Base-by-base conservation (phyloP, 2,113 vertebrate genomes). In the Indicator maculatus region DNA sequence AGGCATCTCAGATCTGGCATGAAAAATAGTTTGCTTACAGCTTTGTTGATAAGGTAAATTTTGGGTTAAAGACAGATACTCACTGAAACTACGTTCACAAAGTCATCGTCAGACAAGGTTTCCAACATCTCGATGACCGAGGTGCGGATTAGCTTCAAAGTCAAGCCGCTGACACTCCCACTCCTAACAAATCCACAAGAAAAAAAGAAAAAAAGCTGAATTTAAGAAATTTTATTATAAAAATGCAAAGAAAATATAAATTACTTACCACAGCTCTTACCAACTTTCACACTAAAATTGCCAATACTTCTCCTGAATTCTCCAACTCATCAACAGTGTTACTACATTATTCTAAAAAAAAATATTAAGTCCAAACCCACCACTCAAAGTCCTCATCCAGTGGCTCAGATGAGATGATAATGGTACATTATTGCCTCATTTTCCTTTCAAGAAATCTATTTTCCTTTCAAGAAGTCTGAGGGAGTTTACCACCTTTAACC, bases 31-130 rank as follows among this genome's bases (percentile, higher is more conserved):
- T 83, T 88, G 17, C 8, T 86, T 75, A 83, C 11, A 8, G 5
- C 36, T 65, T 66, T 91, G 47, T 45, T 78, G 77, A n/a, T 38
- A 74, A 47, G 27, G 27, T 5, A 52, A 12, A 66, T 84, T 86
- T 59, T 65, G 30, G 31, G 33, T 31, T 80, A 78, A 64, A 30
- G 56, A 53, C 21, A 65, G 87, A 86, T 95, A 99, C 99, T 99
- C 95, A 99, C 99, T 52, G 99, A 99, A 96, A 99, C 99, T n/a
- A 99, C 99, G 55, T 99, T 99, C 97, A 99, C 99, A 47, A 99
- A 99, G 94, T 99, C 99, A 20, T 99, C 99, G 4, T 99, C 99
- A 8, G 99, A 99, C 91, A 99, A 97, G 4, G 99, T 99, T 96
- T 99, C 99, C 83, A 99, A 96, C 99, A 99, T 99, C 96, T 99